Base-by-base conservation (phyloP, 92 coral and sea anemone species). In the Diadumene lineata region DNA sequence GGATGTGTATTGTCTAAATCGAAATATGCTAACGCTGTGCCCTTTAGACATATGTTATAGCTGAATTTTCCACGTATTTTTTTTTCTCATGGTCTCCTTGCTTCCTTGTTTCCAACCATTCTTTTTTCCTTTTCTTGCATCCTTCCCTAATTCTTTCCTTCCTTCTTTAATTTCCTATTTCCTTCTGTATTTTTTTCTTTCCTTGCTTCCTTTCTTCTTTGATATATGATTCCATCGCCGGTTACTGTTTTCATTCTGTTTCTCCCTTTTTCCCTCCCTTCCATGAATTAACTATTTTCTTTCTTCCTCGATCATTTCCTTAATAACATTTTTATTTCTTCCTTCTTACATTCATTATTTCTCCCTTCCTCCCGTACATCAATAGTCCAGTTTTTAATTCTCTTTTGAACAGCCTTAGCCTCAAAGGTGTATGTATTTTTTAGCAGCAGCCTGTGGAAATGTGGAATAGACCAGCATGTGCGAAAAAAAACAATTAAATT, bases 131-230 rank as follows among this genome's bases (percentile, higher is more conserved):
- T 31, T 7, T 58, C 28, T 16, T 58, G 8, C 64, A 11, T 58
- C 64, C 28, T 26, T 58, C 64, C 10, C 6, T 58, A 28, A 2
- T 22, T 53, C 60, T 53, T 53, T 15, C 64, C 31, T 58, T 58
- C 64, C 64, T n/a, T 58, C 31, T 26, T 58, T 58, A 4, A 28
- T 16, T 58, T 26, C 31, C 26, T 58, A 28, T 26, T 58, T 19
- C 29, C 64, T 58, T 58, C 64, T 31, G 22, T 58, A 28, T 26
- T 58, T 58, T 24, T 26, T 7, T 58, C 29, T 7, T 58, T 16
- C 25, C 64, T 58, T 58, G 30, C 28, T 58, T 58, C 64, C 64
- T 15, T 58, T 16, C 64, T 58, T 15, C 64, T 24, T 58, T n/a
- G n/a, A n/a, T n/a, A n/a, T n/a, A n/a, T n/a, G n/a, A n/a, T 58